Evolutionary conservation across 1,140 invertebrate genomes (phyloP).

Genomic region (Chelonus insularis): DNA sequence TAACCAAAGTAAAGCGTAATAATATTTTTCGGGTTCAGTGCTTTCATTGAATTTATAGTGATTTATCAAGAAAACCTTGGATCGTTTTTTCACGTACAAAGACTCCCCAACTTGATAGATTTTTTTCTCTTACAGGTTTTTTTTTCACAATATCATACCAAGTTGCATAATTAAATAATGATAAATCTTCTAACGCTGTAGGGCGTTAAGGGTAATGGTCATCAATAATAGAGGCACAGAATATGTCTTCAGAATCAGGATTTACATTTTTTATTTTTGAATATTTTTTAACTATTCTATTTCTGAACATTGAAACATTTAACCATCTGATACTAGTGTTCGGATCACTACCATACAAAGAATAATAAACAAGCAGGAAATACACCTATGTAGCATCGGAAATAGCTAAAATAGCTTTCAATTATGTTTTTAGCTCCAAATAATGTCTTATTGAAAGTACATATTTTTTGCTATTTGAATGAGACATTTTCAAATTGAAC

Average conservation of each 20-base stretch:
- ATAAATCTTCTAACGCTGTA: background rate
- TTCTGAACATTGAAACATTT: constrained; percentile 34
- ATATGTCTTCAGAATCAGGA: constrained; percentile 31
- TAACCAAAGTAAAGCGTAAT: constrained; percentile 30
- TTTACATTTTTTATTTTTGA: constrained; percentile 26
- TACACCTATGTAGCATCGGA: constrained; percentile 32
- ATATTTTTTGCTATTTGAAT: too few relatives aligned
- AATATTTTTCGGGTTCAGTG: constrained; percentile 29
- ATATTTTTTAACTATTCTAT: constrained; percentile 27
- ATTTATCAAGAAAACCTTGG: constrained; percentile 32
- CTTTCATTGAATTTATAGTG: constrained; percentile 32
- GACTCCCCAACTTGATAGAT: constrained; percentile 10
- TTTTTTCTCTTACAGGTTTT: background rate
- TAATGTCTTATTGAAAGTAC: too few relatives aligned
- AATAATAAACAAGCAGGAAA: constrained; percentile 36
- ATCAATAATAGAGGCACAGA: constrained; percentile 21
- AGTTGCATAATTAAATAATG: constrained; percentile 10
- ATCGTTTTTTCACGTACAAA: constrained; percentile 32
- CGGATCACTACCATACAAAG: constrained; percentile 35
- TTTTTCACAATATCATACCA: constrained; percentile 11
- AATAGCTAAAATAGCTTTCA: too few relatives aligned
- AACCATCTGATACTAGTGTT: constrained; percentile 38
- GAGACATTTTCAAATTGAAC: too few relatives aligned
- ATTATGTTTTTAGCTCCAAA: too few relatives aligned
- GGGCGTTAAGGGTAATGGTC: constrained; percentile 10